Evolutionary conservation across 2,113 vertebrate species (phyloP).

Genomic region (Chroicocephalus ridibundus): DNA sequence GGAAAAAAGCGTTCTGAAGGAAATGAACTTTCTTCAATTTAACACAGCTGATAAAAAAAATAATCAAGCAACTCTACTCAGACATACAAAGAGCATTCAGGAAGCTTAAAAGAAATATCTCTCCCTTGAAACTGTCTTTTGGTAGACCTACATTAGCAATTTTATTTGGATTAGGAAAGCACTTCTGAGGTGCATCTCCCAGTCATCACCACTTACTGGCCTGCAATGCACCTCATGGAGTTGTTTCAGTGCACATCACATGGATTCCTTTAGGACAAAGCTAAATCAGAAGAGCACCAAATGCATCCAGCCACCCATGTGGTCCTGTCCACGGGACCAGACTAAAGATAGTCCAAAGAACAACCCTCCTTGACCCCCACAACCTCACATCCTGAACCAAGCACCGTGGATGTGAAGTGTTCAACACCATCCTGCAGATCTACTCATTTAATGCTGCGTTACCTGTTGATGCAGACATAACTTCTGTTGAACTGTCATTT

Average conservation of each 20-base stretch:
- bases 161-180: neutral
- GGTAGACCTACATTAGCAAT: neutral
- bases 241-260: accelerated
- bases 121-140: neutral
- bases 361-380: neutral
- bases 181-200: neutral
- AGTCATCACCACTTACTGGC: neutral
- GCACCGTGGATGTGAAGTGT: neutral
- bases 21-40: neutral
- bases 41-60: neutral
- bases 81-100: neutral
- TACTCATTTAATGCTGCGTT: accelerated
- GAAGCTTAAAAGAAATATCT: neutral
- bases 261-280: neutral
- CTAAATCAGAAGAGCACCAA: neutral
- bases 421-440: neutral
- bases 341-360: neutral
- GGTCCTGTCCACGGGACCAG: neutral
- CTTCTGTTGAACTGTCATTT: neutral
- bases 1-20: neutral
- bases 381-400: neutral
- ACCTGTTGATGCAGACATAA: neutral
- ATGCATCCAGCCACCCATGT: neutral
- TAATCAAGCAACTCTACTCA: neutral
- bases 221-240: accelerated